phyloP scores from a whole-genome alignment of 92 coral and sea anemone genomes.

The Pocillopora grandis region DNA sequence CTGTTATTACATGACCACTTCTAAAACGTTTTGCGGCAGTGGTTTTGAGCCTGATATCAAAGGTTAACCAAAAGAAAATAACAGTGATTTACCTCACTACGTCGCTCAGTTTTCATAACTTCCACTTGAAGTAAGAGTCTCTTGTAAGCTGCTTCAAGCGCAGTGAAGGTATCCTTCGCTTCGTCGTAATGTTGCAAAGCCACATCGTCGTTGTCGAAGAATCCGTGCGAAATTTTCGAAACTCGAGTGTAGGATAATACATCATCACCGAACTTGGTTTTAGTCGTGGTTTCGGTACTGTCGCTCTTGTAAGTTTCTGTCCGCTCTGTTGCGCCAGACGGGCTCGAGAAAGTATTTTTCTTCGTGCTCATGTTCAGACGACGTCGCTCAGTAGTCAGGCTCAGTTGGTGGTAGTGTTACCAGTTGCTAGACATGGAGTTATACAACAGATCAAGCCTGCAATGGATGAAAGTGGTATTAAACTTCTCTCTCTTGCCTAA shows the following conservation, averaged over 20 bases:
- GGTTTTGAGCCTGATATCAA: not conserved
- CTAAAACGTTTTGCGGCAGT: not conserved
- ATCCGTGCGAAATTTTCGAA: conserved; percentile 63
- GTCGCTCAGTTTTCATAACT: conserved; percentile 69
- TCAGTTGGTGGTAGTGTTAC: not conserved
- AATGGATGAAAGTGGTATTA: not conserved
- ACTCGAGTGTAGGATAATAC: conserved; percentile 80
- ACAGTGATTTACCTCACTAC: conserved; percentile 66
- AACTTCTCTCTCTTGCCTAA: conserved; percentile 22
- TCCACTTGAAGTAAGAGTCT: conserved; percentile 82
- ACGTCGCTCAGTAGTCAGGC: not conserved
- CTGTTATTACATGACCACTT: not conserved
- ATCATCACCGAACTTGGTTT: conserved; percentile 52
- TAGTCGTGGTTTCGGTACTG: conserved; percentile 59
- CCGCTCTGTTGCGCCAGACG: conserved; percentile 7
- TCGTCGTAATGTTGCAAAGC: conserved; percentile 83
- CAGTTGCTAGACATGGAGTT: conserved; percentile 40
- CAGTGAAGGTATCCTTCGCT: conserved; percentile 92
- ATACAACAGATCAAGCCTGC: conserved; percentile 27
- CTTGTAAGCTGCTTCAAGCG: conserved; percentile 93
- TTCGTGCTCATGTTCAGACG: conserved; percentile 14
- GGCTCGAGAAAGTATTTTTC: conserved; percentile 20
- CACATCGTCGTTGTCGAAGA: conserved; percentile 73
- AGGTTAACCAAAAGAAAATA: not conserved
- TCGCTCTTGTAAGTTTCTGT: conserved; percentile 59